Evolutionary conservation across 2,797 vertebrate species (phyloP).

Genomic region (Ispidina picta): DNA sequence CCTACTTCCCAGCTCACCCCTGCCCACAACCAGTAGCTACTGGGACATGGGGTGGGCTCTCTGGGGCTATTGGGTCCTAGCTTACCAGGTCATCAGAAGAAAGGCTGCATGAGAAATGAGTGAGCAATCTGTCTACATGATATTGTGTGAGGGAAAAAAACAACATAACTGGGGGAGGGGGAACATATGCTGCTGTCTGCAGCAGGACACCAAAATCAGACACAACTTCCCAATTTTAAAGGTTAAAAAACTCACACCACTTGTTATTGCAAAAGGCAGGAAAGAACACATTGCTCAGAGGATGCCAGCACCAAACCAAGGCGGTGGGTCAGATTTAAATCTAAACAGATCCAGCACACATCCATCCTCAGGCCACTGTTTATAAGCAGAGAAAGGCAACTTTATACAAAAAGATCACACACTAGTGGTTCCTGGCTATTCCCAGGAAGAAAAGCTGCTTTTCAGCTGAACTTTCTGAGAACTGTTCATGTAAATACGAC

Average conservation of each 20-base stretch:
- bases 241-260: neutral
- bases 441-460: constrained; percentile 50
- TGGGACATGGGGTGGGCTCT: accelerated
- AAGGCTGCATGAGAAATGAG: neutral
- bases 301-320: neutral
- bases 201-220: neutral
- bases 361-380: constrained; percentile 53
- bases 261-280: neutral
- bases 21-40: accelerated
- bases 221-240: neutral
- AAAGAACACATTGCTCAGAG: neutral
- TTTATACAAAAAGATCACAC: constrained; percentile 57
- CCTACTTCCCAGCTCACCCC: neutral
- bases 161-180: neutral
- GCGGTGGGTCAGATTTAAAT: constrained; percentile 53
- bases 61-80: neutral
- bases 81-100: neutral
- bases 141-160: accelerated
- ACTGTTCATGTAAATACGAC: constrained; percentile 46
- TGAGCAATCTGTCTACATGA: neutral
- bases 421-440: constrained; percentile 9
- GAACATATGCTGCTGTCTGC: accelerated
- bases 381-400: constrained; percentile 63
- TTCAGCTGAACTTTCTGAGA: constrained; percentile 60
- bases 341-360: constrained; percentile 60